phyloP scores from a whole-genome alignment of 2,113 vertebrate genomes.

The Myiopsitta monachus region DNA sequence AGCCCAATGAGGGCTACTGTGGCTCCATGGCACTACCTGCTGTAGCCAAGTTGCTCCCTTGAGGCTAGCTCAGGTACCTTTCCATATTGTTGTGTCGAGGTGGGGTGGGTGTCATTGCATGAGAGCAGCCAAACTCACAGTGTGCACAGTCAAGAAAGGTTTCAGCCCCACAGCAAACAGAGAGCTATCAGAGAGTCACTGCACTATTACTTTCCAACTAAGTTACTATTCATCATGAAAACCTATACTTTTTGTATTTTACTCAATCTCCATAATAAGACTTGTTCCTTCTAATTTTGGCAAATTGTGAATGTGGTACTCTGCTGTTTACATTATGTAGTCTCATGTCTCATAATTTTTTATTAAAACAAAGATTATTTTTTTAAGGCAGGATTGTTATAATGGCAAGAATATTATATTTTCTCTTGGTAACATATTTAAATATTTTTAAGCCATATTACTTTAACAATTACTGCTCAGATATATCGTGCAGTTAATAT shows the following conservation, averaged over 20 bases:
- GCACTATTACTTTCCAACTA: neutral
- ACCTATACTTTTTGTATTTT: neutral
- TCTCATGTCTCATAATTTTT: neutral
- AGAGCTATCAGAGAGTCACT: neutral
- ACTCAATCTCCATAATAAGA: neutral
- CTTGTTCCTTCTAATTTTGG: neutral
- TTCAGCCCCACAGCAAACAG: neutral
- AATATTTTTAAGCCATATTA: neutral
- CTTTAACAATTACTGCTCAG: neutral
- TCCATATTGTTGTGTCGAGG: fast-evolving
- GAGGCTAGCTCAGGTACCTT: neutral
- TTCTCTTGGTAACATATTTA: neutral
- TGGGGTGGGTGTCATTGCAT: neutral
- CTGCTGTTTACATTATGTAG: neutral
- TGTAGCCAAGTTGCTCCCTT: neutral
- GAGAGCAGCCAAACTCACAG: neutral
- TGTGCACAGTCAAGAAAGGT: neutral
- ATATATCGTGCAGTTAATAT: neutral
- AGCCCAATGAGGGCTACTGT: fast-evolving
- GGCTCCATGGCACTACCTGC: fast-evolving
- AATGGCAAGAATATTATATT: neutral
- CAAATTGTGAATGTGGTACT: neutral
- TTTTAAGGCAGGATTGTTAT: neutral
- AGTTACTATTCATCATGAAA: neutral
- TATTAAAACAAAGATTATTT: neutral